Base-by-base conservation (phyloP, 2,888 invertebrate species). In the Aspidiotus destructor region DNA sequence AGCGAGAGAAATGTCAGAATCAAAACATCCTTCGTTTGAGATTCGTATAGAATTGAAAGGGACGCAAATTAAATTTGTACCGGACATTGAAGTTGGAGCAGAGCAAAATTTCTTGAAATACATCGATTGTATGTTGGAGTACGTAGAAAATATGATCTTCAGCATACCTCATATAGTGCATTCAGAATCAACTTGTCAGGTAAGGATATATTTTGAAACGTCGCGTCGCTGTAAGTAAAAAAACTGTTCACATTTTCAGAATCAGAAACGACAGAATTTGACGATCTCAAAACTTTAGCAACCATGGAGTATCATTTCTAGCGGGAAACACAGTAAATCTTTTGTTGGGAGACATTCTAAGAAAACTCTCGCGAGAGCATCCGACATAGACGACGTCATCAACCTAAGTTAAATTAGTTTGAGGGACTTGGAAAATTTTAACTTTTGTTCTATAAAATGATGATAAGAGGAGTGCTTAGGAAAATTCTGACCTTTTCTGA, bases 61-160 rank as follows among this genome's bases (percentile, higher is more conserved):
- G 72, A 86, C 87, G 42, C 82, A 86, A 68, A 85, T 94, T 70
- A 81, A 82, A 62, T 92, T 87, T 75, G 79, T 83, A 40, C 92
- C 92, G 0, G 84, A 88, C 0, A 78, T 92, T 74, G 85, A 89
- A 70, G 74, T 83, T 62, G 83, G 85, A 28, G 81, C 85, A 73
- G 76, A 82, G 0, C 83, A 81, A 55, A 87, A 88, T 9, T 85
- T 93, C 72, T 79, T 92, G 40, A 84, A 84, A 73, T 81, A 82
- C 16, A 81, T 93, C 73, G 80, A 92, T 73, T 84, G 87, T 64
- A 89, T 92, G 73, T 86, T 91, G 75, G 86, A 86, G 75, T 81
- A 84, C 61, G 89, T 91, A 81, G 83, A 86, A 13, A 83, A 84
- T 8, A 77, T 88, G 62, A 83, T 93, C 73, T 81, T 83, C 0